Evolutionary conservation across 2,888 invertebrate species (phyloP), one percentile per base, ranked within the genome.

Genomic region (Quadroppia sp.): DNA sequence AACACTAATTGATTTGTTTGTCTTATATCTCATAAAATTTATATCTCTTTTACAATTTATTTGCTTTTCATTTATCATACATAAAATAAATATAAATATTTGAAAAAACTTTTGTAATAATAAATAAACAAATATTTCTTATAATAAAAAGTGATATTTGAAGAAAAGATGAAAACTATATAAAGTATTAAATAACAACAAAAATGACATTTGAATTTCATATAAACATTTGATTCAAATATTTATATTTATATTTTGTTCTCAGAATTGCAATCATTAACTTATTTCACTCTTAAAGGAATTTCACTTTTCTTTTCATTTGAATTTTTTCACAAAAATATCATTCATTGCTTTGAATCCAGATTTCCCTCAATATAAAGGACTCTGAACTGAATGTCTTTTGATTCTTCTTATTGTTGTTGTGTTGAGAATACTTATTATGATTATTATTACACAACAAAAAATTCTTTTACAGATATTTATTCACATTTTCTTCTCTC

Each of bases 401-500:
- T 15, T n/a, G n/a, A n/a, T n/a, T n/a, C 6, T 15, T 45, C 2
- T 45, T 17, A 15, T 45, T 56, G 28, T 17, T 56, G 28, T 56
- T 56, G 13, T 13, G 28, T 56, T 53, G 4, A 56, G 28, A 56
- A 56, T 56, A 56, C 28, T 30, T 56, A 56, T 56, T 56, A 53
- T 53, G 23, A 56, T 56, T 56, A 56, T 28, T 53, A 53, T 53
- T 53, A 53, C 23, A 23, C 23, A 7, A 23, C 13, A 20, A 23
- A 53, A 53, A 53, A 56, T 30, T 28, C 17, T 30, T 56, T 56
- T 56, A 7, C 45, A 30, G 1, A 56, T 20, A 56, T 56, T 56
- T 56, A 56, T 56, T 56, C 56, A 56, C 15, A 30, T 56, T 56
- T 56, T 56, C 53, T 48, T 23, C 53, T 13, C 17, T 56, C 56